These are phyloP conservation scores for Aphelenchoides fujianensis DNA, from an alignment of 1,140 invertebrate genomes.

Conservation along the genomic window DNA sequence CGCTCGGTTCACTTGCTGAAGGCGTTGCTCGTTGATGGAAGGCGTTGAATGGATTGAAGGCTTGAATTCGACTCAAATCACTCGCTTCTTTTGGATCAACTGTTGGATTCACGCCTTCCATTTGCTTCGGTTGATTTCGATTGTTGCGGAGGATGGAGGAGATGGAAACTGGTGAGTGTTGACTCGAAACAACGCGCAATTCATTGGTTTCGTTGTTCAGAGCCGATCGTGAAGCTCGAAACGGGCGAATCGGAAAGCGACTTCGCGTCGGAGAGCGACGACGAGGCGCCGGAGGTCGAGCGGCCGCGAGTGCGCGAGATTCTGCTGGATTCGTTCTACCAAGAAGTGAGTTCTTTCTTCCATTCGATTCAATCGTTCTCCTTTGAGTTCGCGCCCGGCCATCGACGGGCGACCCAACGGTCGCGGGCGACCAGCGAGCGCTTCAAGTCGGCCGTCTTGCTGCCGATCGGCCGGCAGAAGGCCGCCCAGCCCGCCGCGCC, in stretches of 20 bases:
- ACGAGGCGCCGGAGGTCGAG: not conserved
- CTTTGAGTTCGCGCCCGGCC: not conserved
- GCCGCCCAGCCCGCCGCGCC: not conserved
- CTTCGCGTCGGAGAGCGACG: not conserved
- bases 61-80: too few relatives aligned
- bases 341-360: not conserved
- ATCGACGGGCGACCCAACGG: not conserved
- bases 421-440: not conserved
- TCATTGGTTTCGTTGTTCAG: too few relatives aligned
- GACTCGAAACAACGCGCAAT: too few relatives aligned
- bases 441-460: not conserved
- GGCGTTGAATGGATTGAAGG: too few relatives aligned
- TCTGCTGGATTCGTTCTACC: conserved; percentile 4
- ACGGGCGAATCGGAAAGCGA: not conserved
- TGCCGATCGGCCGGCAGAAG: not conserved
- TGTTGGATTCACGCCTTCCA: too few relatives aligned
- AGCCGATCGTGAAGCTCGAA: not conserved
- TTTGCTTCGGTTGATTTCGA: too few relatives aligned
- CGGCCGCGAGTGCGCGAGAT: not conserved
- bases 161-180: too few relatives aligned
- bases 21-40: too few relatives aligned
- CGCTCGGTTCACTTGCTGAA: too few relatives aligned
- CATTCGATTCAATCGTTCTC: too few relatives aligned
- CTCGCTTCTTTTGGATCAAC: too few relatives aligned
- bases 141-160: too few relatives aligned